Base-by-base conservation (phyloP, 2,888 invertebrate species). In the Caenorhabditis sp. region DNA sequence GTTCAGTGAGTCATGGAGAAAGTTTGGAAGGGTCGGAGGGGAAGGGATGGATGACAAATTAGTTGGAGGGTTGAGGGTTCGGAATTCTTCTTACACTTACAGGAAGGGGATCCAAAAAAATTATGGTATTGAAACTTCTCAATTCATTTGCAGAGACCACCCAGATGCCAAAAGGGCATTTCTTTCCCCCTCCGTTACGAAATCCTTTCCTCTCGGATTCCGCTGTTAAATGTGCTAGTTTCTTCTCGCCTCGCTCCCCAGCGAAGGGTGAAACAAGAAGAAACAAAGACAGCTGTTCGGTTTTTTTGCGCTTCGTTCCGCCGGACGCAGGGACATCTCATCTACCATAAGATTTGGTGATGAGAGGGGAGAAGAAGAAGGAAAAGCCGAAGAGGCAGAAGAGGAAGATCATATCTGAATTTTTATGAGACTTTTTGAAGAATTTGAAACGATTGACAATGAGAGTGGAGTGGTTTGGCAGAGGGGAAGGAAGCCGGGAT, bases 401-500 rank as follows among this genome's bases (percentile, higher is more conserved):
- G 4, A 32, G 32, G 9, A 18, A 47, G 47, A 32, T 58, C 35
- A 58, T 58, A 28, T 58, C 32, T 28, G 35, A 18, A 28, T 58
- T 58, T 58, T 58, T 32, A 32, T 58, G 58, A 58, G 32, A 58
- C 58, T 58, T 28, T 58, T 26, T 58, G 35, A 58, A 32, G 35
- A 9, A 26, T 56, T 26, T 56, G 3, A 56, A n/a, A 26, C 40
- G 9, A 37, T n/a, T n/a, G 20, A 5, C 11, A 40, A 8, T 13
- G 40, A 40, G 15, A 28, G 28, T 6, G 28, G 13, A 9, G 15
- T 28, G 55, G 28, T 3, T 13, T n/a, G 1, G n/a, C n/a, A 13
- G 18, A 15, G 22, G 11, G 28, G 6, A 28, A 3, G 32, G 32
- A 6, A 32, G 32, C 9, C 9, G 32, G 32, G 32, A n/a, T 9